Base-by-base conservation (phyloP, 2,797 vertebrate genomes). In the Scleropages formosus region DNA sequence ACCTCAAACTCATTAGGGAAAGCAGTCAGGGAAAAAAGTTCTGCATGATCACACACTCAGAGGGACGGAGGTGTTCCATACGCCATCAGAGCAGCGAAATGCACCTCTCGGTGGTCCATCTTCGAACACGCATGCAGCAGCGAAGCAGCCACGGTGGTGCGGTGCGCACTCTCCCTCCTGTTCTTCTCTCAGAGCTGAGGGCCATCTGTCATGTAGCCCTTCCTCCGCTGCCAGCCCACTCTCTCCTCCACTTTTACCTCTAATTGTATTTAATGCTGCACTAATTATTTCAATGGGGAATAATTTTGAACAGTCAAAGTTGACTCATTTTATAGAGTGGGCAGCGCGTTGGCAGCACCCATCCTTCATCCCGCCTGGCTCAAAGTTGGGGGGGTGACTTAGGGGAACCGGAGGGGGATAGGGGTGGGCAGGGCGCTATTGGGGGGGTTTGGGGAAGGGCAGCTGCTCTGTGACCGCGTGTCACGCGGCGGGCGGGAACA, bases 251-350 rank as follows among this genome's bases (percentile, higher is more conserved):
- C 90, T 91, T 88, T 91, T 90, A 89, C 89, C 93, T 94, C 93
- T 96, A 96, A 97, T 96, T 94, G 95, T 95, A 93, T 96, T 96
- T 96, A 98, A 96, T 96, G 93, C 93, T 89, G 93, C 93, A 95
- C 94, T 98, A 96, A 96, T 96, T 95, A 95, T 95, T 96, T 94
- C 96, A 96, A 96, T 93, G 91, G 96, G 95, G 95, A 97, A 95
- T 96, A 95, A 95, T 96, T 94, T 94, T 93, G 93, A 91, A 87
- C 93, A 93, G 94, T 94, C 92, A 94, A 93, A 95, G 95, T 94
- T 93, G 94, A 94, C 93, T 94, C 92, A 92, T 92, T 93, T 94
- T 92, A 93, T 92, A 93, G 91, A 94, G 92, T 93, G 91, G 93
- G 91, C 95, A 93, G 94, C 94, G 93, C 90, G 92, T 93, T 96